These are phyloP conservation scores for Hycleus phaleratus DNA, from an alignment of 1,140 invertebrate species.

Conservation along the genomic window DNA sequence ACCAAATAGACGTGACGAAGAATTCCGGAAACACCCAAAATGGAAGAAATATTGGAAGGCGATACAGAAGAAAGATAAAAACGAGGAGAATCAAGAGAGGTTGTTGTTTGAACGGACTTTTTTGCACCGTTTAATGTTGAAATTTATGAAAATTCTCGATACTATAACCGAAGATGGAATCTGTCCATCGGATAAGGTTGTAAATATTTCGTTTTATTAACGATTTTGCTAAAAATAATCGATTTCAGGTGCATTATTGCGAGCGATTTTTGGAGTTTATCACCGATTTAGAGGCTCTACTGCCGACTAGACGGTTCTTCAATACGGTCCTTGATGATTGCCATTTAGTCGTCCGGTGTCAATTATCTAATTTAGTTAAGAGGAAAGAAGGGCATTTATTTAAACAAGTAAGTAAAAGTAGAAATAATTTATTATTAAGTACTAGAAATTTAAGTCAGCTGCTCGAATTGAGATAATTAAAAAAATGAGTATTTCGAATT, in stretches of 20 bases:
- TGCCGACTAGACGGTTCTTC: conserved; percentile 94
- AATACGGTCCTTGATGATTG: conserved; percentile 93
- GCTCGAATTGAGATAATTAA: background rate
- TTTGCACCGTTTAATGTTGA: conserved; percentile 80
- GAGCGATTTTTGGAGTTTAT: conserved; percentile 94
- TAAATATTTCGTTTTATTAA: background rate
- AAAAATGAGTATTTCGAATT: conserved; percentile 6
- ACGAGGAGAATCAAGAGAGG: conserved; percentile 57
- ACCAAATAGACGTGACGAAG: conserved; percentile 69
- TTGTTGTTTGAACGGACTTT: conserved; percentile 84
- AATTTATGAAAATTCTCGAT: conserved; percentile 81
- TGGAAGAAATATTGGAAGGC: conserved; percentile 90
- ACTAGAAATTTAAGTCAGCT: background rate
- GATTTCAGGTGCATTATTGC: conserved; percentile 66
- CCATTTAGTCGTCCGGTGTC: conserved; percentile 86
- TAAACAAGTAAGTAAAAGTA: conserved; percentile 60
- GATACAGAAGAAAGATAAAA: conserved; percentile 78
- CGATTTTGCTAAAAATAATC: background rate
- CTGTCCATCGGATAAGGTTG: conserved; percentile 46
- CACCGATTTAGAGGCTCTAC: conserved; percentile 90
- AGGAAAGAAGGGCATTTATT: conserved; percentile 88
- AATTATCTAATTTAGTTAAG: conserved; percentile 66
- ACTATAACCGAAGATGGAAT: conserved; percentile 60
- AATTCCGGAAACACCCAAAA: conserved; percentile 80
- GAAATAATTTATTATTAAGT: conserved; percentile 16